Evolutionary conservation across 2,888 invertebrate species (phyloP).

Genomic region (Nephrotoma appendiculata): DNA sequence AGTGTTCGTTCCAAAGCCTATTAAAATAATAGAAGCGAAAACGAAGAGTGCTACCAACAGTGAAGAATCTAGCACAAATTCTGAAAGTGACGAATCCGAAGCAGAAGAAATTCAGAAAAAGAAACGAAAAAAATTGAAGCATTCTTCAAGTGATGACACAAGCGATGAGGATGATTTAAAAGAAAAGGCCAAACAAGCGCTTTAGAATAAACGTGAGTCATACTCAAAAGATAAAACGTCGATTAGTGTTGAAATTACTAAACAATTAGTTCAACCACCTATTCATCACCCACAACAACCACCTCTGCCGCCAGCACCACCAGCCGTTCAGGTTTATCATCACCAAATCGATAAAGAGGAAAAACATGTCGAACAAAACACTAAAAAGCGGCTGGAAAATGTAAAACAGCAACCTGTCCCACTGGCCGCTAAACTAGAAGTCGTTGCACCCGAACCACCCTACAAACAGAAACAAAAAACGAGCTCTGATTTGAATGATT

Average conservation of each 20-base stretch:
- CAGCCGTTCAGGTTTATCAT: background rate
- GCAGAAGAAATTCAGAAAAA: slow-evolving; percentile 29
- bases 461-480: background rate
- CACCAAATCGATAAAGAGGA: background rate
- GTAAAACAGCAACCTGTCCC: background rate
- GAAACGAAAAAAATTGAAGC: slow-evolving; percentile 35
- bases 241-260: background rate
- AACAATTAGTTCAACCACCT: background rate
- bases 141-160: slow-evolving; percentile 33
- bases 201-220: slow-evolving; percentile 1
- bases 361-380: background rate
- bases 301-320: background rate
- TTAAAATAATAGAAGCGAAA: background rate
- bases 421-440: background rate
- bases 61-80: slow-evolving; percentile 29
- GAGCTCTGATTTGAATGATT: background rate
- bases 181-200: background rate
- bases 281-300: background rate
- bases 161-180: slow-evolving; percentile 33
- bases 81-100: slow-evolving; percentile 37
- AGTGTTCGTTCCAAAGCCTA: slow-evolving; percentile 3
- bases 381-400: background rate
- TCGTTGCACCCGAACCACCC: background rate
- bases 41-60: slow-evolving; percentile 17
- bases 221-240: background rate